Percentiles rank a stretch among this genome's conserved stretches.
Conservation (phyloP, 1,140 invertebrate species). For the Lycorma delicatula region DNA sequence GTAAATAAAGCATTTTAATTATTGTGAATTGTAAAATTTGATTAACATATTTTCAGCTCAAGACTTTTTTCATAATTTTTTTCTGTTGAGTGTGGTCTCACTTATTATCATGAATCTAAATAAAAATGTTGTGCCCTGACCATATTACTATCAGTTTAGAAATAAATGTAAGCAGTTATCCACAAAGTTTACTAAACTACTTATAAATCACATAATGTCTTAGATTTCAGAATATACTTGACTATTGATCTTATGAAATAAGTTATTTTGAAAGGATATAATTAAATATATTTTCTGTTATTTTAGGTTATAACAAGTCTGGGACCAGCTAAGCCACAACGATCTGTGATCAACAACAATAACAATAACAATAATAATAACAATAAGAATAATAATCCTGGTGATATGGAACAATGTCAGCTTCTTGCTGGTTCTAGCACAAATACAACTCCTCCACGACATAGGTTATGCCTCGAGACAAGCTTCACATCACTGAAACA, state of each 20-base stretch:
- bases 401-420: constrained; percentile 31
- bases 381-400: constrained; percentile 14
- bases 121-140: too few relatives aligned
- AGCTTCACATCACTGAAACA: constrained; percentile 48
- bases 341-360: constrained; percentile 36
- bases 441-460: constrained; percentile 42
- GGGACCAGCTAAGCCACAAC: constrained; percentile 61
- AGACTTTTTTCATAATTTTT: too few relatives aligned
- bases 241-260: neutral
- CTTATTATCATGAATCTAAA: too few relatives aligned
- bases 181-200: neutral
- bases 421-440: constrained; percentile 34
- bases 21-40: too few relatives aligned
- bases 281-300: constrained; percentile 13
- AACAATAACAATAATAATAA: constrained; percentile 22
- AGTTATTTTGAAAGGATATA: neutral
- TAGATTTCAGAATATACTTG: neutral
- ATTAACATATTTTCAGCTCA: too few relatives aligned
- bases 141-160: too few relatives aligned
- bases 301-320: constrained; percentile 63
- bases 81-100: too few relatives aligned
- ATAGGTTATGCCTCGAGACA: constrained; percentile 59
- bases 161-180: too few relatives aligned
- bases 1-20: too few relatives aligned
- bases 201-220: neutral